Percentiles rank a stretch among this genome's conserved stretches.
Conservation (phyloP, 1,140 invertebrate genomes). For the Calycopis cecrops region DNA sequence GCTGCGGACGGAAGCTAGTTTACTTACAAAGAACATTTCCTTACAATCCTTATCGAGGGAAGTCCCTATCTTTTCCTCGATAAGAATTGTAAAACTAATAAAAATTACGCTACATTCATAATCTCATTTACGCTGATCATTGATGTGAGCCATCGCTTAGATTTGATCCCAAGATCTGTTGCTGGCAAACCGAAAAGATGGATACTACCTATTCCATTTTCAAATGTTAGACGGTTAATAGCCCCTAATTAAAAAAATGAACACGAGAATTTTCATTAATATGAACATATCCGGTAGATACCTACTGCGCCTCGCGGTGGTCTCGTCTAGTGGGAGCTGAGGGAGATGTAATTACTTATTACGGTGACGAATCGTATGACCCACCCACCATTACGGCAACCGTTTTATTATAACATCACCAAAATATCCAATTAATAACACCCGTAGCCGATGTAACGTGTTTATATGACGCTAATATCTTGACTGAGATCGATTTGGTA, state of each 20-base stretch:
- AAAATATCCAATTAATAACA: constrained; percentile 48
- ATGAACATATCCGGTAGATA: constrained; percentile 19
- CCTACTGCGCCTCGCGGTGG: constrained; percentile 36
- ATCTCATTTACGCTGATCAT: too few relatives aligned
- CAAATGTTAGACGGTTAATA: too few relatives aligned
- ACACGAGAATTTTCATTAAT: constrained; percentile 3
- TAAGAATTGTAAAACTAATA: too few relatives aligned
- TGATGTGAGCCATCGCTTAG: too few relatives aligned
- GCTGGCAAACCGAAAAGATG: too few relatives aligned
- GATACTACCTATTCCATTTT: neutral
- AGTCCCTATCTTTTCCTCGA: too few relatives aligned
- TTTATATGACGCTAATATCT: constrained; percentile 27
- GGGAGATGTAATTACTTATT: constrained; percentile 60
- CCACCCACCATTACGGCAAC: constrained; percentile 58
- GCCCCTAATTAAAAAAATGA: too few relatives aligned
- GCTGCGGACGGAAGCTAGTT: too few relatives aligned
- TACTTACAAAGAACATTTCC: too few relatives aligned
- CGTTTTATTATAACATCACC: constrained; percentile 59
- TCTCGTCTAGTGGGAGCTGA: constrained; percentile 34
- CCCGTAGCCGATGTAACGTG: constrained; percentile 36
- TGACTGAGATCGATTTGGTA: constrained; percentile 21
- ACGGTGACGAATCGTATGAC: constrained; percentile 57
- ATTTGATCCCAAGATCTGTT: too few relatives aligned
- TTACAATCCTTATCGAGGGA: too few relatives aligned
- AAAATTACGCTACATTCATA: too few relatives aligned